Evolutionary conservation across 2,888 invertebrate species (phyloP).

Genomic region (Microplitis deprimator): DNA sequence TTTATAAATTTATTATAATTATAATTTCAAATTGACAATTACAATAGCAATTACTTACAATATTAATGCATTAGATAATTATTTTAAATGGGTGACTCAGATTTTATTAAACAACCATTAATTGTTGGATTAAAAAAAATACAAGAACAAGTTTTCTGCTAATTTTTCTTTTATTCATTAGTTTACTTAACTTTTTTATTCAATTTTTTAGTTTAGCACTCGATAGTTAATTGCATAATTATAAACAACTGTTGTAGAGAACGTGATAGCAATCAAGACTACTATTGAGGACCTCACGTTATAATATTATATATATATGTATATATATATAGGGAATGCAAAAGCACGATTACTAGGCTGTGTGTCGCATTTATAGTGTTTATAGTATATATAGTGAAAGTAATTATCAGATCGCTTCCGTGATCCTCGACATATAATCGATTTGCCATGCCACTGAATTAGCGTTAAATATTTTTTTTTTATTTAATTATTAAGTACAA

Average conservation of each 20-base stretch:
- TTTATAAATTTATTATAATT: constrained; percentile 30
- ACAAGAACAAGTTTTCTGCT: neutral
- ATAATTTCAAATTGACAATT: neutral
- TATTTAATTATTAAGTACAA: neutral
- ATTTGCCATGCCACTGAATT: constrained; percentile 39
- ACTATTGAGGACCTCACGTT: neutral
- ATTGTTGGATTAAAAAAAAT: neutral
- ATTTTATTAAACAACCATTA: neutral
- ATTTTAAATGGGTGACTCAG: neutral
- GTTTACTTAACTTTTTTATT: constrained; percentile 9
- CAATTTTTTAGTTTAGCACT: neutral
- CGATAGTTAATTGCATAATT: constrained; percentile 35
- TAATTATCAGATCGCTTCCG: constrained; percentile 50
- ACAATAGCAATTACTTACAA: constrained; percentile 2
- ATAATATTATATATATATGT: neutral
- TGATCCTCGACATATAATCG: constrained; percentile 46
- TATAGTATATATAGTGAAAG: constrained; percentile 45
- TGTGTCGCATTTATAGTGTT: neutral
- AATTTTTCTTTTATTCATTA: neutral
- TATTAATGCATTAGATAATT: too few relatives aligned
- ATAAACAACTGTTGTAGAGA: constrained; percentile 31
- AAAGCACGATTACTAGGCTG: constrained; percentile 23
- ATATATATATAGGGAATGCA: constrained; percentile 30
- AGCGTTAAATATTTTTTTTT: neutral
- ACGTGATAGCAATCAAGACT: neutral